Evolutionary conservation across 2,113 vertebrate genomes (phyloP), one percentile per base, ranked within the genome.

Genomic region (Eira barbara): DNA sequence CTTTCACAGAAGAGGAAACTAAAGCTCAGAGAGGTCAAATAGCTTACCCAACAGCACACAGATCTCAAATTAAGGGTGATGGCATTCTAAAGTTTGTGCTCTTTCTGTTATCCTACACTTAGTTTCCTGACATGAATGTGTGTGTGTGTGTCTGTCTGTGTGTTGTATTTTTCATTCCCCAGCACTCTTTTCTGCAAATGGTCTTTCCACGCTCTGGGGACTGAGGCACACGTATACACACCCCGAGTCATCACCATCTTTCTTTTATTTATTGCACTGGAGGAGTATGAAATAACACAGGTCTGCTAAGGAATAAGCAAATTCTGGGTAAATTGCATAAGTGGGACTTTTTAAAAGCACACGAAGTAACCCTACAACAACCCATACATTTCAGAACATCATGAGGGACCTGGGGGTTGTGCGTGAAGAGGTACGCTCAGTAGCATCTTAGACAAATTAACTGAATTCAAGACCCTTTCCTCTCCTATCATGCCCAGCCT

Each of bases 241-340:
- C 69, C 17, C 55, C 39, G 55, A 82, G 25, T 59, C 71, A 95
- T 95, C 47, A 81, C n/a, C 57, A 69, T 95, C 61, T 96, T 91
- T 57, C 29, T 97, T 97, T 97, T 96, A 97, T 98, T 98, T 97
- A 97, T 97, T 95, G 39, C 55, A 96, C 74, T 79, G 79, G 89
- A 95, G 79, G 52, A 92, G 90, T 89, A 86, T 94, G 84, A 92
- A 95, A 97, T 91, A 97, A 95, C 61, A 97, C 80, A 86, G 81
- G 69, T 55, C 85, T 39, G 90, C 52, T 80, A 73, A 92, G 65
- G 88, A 91, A 73, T 88, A 97, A 97, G 94, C 95, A 92, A 86
- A 96, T 95, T 91, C 76, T 81, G 96, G 97, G 57, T 84, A 96
- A 92, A 86, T 55, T 94, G 76, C 90, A 59, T 94, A 95, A 90